Evolutionary conservation across 2,113 vertebrate genomes (phyloP).

Genomic region (Alethe diademata): DNA sequence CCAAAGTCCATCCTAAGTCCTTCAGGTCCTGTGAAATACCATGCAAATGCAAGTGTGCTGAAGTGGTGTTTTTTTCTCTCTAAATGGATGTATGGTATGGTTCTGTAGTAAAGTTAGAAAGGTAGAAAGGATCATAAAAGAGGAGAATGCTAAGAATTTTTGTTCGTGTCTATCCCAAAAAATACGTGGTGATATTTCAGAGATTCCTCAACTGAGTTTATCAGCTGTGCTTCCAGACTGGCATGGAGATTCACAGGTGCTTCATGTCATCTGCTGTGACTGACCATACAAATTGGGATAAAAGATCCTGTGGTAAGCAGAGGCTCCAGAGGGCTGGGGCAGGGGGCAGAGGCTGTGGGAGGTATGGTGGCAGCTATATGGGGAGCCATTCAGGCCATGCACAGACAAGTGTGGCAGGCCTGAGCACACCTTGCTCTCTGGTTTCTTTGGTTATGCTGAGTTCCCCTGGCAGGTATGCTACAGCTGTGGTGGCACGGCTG

Average conservation of each 20-base stretch:
- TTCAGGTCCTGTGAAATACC: not conserved
- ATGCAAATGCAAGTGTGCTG: not conserved
- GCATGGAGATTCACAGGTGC: not conserved
- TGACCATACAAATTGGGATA: not conserved
- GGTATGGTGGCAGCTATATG: accelerated
- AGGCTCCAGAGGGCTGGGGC: not conserved
- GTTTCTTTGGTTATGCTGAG: not conserved
- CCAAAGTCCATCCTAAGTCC: not conserved
- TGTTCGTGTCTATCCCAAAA: not conserved
- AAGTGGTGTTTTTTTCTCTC: not conserved
- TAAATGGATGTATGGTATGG: not conserved
- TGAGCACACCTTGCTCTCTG: not conserved
- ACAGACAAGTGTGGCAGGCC: not conserved
- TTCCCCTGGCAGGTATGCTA: not conserved
- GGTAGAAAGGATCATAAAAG: not conserved
- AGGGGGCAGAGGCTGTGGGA: not conserved
- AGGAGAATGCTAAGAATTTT: not conserved
- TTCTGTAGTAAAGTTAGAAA: not conserved
- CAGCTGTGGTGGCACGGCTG: not conserved
- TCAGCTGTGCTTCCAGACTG: not conserved
- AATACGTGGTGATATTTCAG: not conserved
- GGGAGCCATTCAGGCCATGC: not conserved
- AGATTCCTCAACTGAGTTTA: not conserved
- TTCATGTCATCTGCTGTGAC: not conserved
- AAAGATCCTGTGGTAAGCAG: not conserved